phyloP scores from a whole-genome alignment of 2,113 vertebrate genomes.

The Forbesichthys agassizii region DNA sequence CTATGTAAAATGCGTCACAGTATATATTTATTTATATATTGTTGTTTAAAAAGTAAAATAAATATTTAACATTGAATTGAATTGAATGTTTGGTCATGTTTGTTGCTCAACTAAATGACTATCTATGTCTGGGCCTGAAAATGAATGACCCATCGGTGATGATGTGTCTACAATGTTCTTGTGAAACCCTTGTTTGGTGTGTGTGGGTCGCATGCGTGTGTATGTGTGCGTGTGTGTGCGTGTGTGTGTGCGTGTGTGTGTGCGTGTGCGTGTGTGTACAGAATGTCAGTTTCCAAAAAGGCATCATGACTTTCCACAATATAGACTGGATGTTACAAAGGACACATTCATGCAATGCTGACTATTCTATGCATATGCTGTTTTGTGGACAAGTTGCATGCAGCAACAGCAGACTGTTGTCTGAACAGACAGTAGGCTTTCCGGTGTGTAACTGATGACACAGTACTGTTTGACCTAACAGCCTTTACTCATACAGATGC shows the following conservation, averaged over 20 bases:
- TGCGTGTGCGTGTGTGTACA: slow-evolving; percentile 21
- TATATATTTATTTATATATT: background rate
- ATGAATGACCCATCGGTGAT: slow-evolving; percentile 62
- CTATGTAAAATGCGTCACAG: background rate
- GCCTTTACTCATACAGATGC: slow-evolving; percentile 60
- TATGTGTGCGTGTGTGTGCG: background rate
- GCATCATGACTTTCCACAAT: too few relatives aligned
- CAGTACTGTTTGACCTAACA: slow-evolving; percentile 43
- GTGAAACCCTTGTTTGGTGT: slow-evolving; percentile 70
- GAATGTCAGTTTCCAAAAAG: too few relatives aligned
- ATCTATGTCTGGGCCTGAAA: slow-evolving; percentile 43
- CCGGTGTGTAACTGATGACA: slow-evolving; percentile 57
- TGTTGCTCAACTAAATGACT: background rate
- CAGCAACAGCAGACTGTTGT: slow-evolving; percentile 41
- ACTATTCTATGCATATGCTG: slow-evolving; percentile 8
- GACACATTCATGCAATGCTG: background rate
- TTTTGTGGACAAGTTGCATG: background rate
- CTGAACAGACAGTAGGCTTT: slow-evolving; percentile 49
- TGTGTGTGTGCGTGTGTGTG: slow-evolving; percentile 22
- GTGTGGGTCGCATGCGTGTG: slow-evolving; percentile 21
- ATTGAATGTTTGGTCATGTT: background rate
- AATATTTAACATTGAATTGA: background rate
- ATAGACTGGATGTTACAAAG: too few relatives aligned
- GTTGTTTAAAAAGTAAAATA: background rate
- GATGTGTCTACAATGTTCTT: slow-evolving; percentile 30